Evolutionary conservation across 1,140 invertebrate species (phyloP).

Genomic region (Saccostrea glomerata): DNA sequence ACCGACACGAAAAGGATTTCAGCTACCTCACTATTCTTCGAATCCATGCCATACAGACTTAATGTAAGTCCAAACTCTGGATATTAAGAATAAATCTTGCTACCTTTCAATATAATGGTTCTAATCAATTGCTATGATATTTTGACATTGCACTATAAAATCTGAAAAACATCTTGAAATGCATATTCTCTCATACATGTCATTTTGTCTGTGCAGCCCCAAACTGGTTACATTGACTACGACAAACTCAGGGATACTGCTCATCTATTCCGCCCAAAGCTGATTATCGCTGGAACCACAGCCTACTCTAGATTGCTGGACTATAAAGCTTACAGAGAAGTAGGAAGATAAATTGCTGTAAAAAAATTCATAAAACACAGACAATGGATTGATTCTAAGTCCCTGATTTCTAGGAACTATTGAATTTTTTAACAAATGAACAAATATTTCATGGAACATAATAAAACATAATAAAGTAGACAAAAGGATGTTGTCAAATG

Average conservation of each 20-base stretch:
- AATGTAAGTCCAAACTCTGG: conserved; percentile 79
- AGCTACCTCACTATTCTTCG: conserved; percentile 98
- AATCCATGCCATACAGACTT: conserved; percentile 98
- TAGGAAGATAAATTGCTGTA: conserved; percentile 53
- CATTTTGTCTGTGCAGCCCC: conserved; percentile 76
- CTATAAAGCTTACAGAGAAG: conserved; percentile 88
- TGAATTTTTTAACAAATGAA: no score
- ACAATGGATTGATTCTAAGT: no score
- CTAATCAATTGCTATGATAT: background rate
- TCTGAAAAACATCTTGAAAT: background rate
- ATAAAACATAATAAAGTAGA: no score
- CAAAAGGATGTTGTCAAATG: no score
- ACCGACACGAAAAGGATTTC: conserved; percentile 95
- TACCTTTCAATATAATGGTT: background rate
- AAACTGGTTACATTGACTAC: conserved; percentile 95
- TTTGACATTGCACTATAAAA: background rate
- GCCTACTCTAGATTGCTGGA: conserved; percentile 91
- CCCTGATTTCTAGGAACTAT: no score
- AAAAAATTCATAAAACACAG: no score
- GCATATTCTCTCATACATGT: background rate
- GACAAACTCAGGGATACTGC: conserved; percentile 91
- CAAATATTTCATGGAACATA: no score
- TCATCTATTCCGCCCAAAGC: conserved; percentile 91
- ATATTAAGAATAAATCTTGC: background rate
- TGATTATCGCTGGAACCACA: conserved; percentile 93